A percentile compares a stretch with the other conserved stretches of the same genome.
Evolutionary conservation across 1,140 invertebrate genomes (phyloP).

Genomic region (Zeugodacus cucurbitae): DNA sequence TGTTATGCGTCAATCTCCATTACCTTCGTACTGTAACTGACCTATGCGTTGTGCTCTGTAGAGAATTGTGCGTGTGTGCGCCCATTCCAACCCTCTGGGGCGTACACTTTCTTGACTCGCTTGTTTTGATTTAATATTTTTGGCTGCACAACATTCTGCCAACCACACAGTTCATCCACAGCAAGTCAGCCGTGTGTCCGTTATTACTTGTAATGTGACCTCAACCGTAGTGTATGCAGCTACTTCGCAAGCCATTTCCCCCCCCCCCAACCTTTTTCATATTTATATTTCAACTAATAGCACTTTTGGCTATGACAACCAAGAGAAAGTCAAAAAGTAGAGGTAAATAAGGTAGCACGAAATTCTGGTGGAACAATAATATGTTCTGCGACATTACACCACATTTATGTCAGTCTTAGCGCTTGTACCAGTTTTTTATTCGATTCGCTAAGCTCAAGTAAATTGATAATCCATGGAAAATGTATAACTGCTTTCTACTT

Average conservation of each 20-base stretch:
- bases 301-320: not conserved
- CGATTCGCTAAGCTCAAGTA: no score
- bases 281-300: conserved; percentile 12
- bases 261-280: not conserved
- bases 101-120: conserved; percentile 1
- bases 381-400: no score
- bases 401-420: no score
- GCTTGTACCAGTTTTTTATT: no score
- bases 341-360: not conserved
- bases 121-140: conserved; percentile 34
- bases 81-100: not conserved
- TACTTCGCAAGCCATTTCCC: not conserved
- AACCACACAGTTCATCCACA: not conserved
- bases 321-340: not conserved
- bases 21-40: not conserved
- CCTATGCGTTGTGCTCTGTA: not conserved
- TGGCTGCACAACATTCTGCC: not conserved
- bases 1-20: not conserved
- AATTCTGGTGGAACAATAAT: no score
- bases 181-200: not conserved
- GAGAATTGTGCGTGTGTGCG: not conserved
- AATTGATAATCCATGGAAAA: no score
- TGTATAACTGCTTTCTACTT: no score
- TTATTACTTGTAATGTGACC: conserved; percentile 31
- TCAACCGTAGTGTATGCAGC: not conserved